Percentiles rank a stretch among this genome's conserved stretches.
Conservation (phyloP, 2,888 invertebrate genomes). For the Meloe dianella region DNA sequence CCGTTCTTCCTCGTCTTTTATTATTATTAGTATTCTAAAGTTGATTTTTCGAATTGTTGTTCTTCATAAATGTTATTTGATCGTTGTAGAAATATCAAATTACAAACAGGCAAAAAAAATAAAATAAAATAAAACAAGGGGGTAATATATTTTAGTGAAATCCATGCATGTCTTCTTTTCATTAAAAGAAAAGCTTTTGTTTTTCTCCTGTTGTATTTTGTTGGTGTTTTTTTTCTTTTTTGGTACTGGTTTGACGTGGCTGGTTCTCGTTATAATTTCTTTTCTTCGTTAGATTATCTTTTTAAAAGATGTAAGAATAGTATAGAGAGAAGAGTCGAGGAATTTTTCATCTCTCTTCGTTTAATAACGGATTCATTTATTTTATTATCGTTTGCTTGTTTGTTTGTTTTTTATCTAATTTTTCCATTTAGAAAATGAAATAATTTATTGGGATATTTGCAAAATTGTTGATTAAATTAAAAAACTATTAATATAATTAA, state of each 20-base stretch:
- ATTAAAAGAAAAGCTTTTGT: constrained; percentile 7
- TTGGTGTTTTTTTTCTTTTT: not conserved
- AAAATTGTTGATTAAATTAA: constrained; percentile 4
- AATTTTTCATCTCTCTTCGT: not conserved
- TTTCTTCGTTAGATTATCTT: constrained; percentile 6
- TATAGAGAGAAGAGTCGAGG: not conserved
- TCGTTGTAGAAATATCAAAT: constrained; percentile 7
- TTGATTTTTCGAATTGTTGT: constrained; percentile 4
- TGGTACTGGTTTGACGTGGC: constrained; percentile 8
- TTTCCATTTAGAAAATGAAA: not conserved
- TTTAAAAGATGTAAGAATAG: not conserved
- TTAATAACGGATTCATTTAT: not conserved
- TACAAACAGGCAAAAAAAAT: not conserved
- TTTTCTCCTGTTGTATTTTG: not conserved
- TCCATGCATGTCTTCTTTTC: constrained; percentile 8
- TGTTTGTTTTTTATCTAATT: not conserved
- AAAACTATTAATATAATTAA: constrained; percentile 1
- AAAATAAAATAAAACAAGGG: constrained; percentile 1
- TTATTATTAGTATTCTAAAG: not conserved
- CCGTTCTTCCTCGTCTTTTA: not conserved
- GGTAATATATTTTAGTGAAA: constrained; percentile 8
- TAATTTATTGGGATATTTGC: not conserved
- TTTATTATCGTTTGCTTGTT: no score
- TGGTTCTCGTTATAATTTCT: constrained; percentile 10
- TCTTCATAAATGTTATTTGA: not conserved